Base-by-base conservation (phyloP, 2,888 invertebrate genomes). In the Entomobrya proxima region DNA sequence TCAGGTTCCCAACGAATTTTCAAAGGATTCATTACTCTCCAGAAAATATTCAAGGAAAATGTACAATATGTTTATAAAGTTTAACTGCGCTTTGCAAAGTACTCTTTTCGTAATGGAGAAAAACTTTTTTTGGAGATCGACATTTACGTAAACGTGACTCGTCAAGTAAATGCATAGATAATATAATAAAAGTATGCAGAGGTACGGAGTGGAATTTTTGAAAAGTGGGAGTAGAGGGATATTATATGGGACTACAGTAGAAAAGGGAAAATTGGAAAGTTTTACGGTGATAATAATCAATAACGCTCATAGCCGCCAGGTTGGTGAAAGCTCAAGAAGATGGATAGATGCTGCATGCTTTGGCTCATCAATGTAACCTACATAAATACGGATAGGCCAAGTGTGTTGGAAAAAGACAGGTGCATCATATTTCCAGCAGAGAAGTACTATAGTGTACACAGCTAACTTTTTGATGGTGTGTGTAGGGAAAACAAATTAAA, bases 271-370 rank as follows among this genome's bases (percentile, higher is more conserved):
- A 55, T 27, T 55, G 55, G 74, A 52, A 74, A 52, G 55, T 76
- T 76, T 74, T 15, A 37, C 37, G 55, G 32, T 58, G 55, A 37
- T 76, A 58, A 55, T 55, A 76, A 76, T 76, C 75, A 76, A 76
- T 76, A 55, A 32, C 5, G 75, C 37, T 58, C 58, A 35, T 52
- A 52, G 11, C 35, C 32, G 27, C 30, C 11, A 72, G 7, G 27
- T 15, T 7, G 47, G 69, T 44, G 69, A 72, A 72, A 72, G 37
- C 69, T 47, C 44, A 47, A 47, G 30, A 61, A 30, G 35, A 2
- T 18, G 30, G 0, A 55, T 3, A 55, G n/a, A 47, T 72, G 27
- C 7, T 47, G 18, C 69, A 35, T 35, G 35, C 18, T 18, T n/a
- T n/a, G 21, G 18, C n/a, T 52, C 50, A 52, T 52, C 18, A 3